These are phyloP conservation scores for Pitangus sulphuratus DNA, from an alignment of 2,797 vertebrate species.

Conservation along the genomic window DNA sequence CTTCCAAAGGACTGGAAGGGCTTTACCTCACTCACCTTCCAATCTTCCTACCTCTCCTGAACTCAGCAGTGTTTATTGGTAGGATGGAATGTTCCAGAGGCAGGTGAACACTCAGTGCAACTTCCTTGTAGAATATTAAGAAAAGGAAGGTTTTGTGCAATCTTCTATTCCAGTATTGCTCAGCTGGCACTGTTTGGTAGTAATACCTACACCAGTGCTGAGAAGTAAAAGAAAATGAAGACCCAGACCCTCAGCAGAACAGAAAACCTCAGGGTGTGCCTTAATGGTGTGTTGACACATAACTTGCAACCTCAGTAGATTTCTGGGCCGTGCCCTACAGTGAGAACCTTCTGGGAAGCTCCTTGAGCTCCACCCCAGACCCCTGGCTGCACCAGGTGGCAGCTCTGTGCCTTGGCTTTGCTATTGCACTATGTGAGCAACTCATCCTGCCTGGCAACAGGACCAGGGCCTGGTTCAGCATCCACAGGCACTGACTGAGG, in stretches of 20 bases:
- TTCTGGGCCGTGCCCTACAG: neutral
- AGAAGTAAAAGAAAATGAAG: neutral
- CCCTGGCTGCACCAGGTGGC: neutral
- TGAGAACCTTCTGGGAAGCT: neutral
- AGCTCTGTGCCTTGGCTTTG: neutral
- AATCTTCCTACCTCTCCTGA: neutral
- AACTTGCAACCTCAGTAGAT: neutral
- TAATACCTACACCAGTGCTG: neutral
- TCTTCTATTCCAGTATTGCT: neutral
- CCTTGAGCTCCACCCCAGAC: neutral
- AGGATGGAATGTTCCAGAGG: neutral
- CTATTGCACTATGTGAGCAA: accelerated
- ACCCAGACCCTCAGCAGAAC: neutral
- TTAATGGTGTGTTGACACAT: neutral
- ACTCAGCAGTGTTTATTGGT: neutral
- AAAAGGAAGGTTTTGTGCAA: neutral
- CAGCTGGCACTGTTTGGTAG: neutral
- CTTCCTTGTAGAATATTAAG: neutral
- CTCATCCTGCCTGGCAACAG: neutral
- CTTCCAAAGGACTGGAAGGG: neutral
- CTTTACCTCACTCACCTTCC: neutral
- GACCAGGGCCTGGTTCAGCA: neutral
- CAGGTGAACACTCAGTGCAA: neutral
- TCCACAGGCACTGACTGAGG: neutral
- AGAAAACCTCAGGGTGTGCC: neutral